Percentiles rank a stretch among this genome's conserved stretches.
These are phyloP conservation scores for Antechinus stuartii DNA, from an alignment of 2,113 vertebrate genomes.

Conservation along the genomic window DNA sequence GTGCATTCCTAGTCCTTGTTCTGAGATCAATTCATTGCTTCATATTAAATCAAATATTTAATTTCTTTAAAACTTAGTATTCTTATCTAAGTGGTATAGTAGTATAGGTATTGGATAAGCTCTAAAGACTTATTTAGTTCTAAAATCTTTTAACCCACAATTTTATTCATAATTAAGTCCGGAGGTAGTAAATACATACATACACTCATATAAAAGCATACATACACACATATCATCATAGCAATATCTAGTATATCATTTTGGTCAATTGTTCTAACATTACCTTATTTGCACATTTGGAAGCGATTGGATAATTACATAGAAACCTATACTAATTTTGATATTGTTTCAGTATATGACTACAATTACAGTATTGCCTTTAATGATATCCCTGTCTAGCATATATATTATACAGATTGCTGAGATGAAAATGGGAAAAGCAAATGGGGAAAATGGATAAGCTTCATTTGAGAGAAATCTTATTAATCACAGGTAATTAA, in stretches of 20 bases:
- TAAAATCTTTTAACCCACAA: too few species aligned
- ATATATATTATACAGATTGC: background rate
- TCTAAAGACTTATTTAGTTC: too few species aligned
- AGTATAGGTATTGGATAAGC: too few species aligned
- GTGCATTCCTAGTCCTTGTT: too few species aligned
- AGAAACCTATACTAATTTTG: background rate
- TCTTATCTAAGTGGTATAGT: too few species aligned
- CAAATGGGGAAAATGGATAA: background rate
- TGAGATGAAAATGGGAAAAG: conserved; percentile 22
- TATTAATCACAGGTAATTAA: background rate
- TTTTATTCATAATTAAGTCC: too few species aligned
- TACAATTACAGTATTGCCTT: background rate
- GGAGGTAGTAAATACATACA: too few species aligned
- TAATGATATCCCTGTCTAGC: background rate
- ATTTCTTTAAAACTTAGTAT: too few species aligned
- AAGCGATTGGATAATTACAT: background rate
- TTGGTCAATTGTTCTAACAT: background rate
- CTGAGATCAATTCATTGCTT: too few species aligned
- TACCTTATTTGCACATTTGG: background rate
- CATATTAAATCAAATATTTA: too few species aligned
- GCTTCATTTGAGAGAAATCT: background rate
- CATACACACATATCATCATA: too few species aligned
- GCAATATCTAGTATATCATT: background rate
- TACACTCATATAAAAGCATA: too few species aligned
- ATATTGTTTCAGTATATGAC: background rate